phyloP scores from a whole-genome alignment of 2,888 invertebrate genomes.

The Smittia aterrima region DNA sequence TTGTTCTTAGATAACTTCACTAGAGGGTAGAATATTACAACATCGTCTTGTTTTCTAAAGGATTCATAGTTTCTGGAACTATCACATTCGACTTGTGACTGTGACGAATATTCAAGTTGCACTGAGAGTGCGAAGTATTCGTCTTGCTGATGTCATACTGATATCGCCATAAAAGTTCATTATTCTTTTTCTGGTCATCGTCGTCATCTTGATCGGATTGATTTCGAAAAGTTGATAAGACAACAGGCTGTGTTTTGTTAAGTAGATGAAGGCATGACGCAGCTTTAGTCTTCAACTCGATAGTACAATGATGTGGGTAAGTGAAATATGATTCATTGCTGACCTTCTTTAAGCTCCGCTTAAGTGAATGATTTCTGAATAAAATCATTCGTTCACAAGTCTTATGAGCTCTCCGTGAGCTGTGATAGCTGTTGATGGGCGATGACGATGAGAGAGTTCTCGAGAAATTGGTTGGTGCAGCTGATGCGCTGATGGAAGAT shows the following conservation, averaged over 20 bases:
- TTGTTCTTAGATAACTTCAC: not conserved
- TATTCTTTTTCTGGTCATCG: constrained; percentile 30
- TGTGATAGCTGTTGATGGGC: constrained; percentile 26
- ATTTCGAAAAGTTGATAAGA: constrained; percentile 28
- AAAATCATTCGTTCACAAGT: constrained; percentile 11
- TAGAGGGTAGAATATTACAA: not conserved
- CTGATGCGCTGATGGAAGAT: not conserved
- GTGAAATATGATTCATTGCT: constrained; percentile 9
- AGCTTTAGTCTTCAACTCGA: constrained; percentile 32
- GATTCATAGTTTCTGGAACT: constrained; percentile 22
- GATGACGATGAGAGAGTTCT: constrained; percentile 21
- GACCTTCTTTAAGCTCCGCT: constrained; percentile 32
- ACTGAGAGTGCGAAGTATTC: constrained; percentile 22
- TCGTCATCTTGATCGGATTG: not conserved
- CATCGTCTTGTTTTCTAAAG: constrained; percentile 21
- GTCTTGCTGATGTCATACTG: constrained; percentile 7
- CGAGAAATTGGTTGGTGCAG: not conserved
- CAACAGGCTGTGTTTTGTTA: constrained; percentile 12
- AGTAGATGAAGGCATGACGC: constrained; percentile 35
- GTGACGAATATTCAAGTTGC: constrained; percentile 22
- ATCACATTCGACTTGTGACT: constrained; percentile 1
- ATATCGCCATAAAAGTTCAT: constrained; percentile 35
- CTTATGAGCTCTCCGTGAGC: not conserved
- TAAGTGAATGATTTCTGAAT: not conserved
- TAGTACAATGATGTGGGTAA: constrained; percentile 27